phyloP scores from a whole-genome alignment of 2,797 vertebrate genomes.

The Coccyzus lansbergi region DNA sequence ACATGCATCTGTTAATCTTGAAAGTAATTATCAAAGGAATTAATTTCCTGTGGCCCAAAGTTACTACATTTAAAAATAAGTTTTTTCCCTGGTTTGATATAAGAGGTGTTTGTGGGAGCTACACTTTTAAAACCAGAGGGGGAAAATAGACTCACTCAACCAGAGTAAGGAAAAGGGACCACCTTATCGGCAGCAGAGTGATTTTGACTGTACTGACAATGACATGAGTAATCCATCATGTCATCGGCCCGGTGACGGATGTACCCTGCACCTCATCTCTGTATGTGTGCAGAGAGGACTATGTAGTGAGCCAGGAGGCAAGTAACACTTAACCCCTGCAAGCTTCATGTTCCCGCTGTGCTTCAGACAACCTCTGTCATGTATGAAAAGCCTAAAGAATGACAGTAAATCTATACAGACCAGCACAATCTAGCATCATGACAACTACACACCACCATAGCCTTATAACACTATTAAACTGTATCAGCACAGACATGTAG shows the following conservation, averaged over 20 bases:
- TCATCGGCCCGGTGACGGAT: constrained; percentile 82
- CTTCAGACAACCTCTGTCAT: constrained; percentile 79
- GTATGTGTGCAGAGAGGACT: constrained; percentile 77
- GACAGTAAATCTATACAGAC: constrained; percentile 88
- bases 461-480: constrained; percentile 77
- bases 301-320: constrained; percentile 79
- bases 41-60: background rate
- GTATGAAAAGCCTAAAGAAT: constrained; percentile 73
- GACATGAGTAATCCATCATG: constrained; percentile 88
- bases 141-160: constrained; percentile 70
- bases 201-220: constrained; percentile 84
- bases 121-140: constrained; percentile 52
- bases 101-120: background rate
- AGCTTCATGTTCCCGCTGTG: constrained; percentile 76
- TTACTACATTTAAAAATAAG: background rate
- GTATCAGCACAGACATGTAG: constrained; percentile 75
- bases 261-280: constrained; percentile 76
- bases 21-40: background rate
- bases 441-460: constrained; percentile 75
- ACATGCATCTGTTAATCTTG: background rate
- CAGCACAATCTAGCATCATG: constrained; percentile 79
- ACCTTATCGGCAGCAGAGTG: constrained; percentile 83
- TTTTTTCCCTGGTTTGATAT: background rate
- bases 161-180: constrained; percentile 69
- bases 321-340: constrained; percentile 84